Evolutionary conservation across 1,140 invertebrate genomes (phyloP).

Genomic region (Triops longicaudatus): DNA sequence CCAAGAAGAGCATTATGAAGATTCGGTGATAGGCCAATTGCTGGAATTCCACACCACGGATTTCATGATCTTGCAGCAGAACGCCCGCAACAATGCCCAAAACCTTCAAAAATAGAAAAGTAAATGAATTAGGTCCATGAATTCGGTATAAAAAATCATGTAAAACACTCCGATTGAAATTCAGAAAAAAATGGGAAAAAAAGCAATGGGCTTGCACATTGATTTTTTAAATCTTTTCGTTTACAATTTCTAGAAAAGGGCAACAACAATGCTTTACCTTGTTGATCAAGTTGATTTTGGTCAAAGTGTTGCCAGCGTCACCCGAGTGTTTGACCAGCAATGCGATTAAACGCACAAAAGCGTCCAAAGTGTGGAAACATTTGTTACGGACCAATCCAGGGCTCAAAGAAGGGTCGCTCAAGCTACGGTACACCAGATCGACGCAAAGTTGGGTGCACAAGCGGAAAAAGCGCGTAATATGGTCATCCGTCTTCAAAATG

Average conservation of each 20-base stretch:
- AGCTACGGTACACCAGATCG: conserved; percentile 78
- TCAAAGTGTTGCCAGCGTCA: conserved; percentile 75
- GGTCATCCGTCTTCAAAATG: conserved; percentile 92
- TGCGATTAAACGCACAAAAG: conserved; percentile 87
- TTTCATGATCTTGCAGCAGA: conserved; percentile 88
- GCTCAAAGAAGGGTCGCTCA: conserved; percentile 50
- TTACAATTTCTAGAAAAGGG: neutral
- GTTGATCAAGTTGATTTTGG: conserved; percentile 93
- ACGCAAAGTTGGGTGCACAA: conserved; percentile 95
- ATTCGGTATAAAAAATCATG: too few relatives aligned
- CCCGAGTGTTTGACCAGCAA: conserved; percentile 92
- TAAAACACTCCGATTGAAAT: too few relatives aligned
- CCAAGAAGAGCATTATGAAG: conserved; percentile 94
- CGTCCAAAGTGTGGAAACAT: conserved; percentile 91
- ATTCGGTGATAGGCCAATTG: conserved; percentile 96
- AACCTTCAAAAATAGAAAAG: conserved; percentile 42
- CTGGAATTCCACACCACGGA: conserved; percentile 74
- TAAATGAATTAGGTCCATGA: too few relatives aligned
- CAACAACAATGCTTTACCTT: conserved; percentile 53
- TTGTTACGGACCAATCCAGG: conserved; percentile 67
- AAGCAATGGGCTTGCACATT: too few relatives aligned
- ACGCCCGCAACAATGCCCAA: conserved; percentile 92
- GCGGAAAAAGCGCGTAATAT: conserved; percentile 94
- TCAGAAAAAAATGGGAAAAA: too few relatives aligned
- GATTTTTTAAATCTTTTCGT: too few relatives aligned